Conservation (phyloP, 2,113 vertebrate genomes). For the Coryphaenoides rupestris region DNA sequence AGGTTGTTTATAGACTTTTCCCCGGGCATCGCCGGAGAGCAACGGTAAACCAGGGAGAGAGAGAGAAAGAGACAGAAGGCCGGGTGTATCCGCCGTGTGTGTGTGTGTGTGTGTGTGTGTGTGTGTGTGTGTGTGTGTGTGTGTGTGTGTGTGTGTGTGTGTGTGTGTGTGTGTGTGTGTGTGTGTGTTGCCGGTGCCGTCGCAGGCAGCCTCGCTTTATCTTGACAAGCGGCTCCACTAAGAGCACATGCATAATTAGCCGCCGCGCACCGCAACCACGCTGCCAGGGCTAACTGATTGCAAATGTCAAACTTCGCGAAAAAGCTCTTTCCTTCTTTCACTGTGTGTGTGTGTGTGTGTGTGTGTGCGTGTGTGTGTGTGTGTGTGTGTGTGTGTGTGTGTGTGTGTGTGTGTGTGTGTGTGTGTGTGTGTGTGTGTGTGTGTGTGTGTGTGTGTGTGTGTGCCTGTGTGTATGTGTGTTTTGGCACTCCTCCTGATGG, state of each 20-base stretch:
- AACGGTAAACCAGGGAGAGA: no score
- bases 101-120: slow-evolving; percentile 4
- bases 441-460: no score
- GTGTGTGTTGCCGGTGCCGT: no score
- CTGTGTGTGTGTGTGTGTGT: slow-evolving; percentile 2
- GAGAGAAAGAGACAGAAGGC: no score
- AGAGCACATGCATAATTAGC: slow-evolving; percentile 21
- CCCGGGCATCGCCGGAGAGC: background rate
- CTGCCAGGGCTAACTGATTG: slow-evolving; percentile 6
- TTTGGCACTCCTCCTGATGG: no score
- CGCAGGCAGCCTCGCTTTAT: slow-evolving; percentile 13
- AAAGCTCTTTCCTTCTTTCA: background rate
- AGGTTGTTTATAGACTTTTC: slow-evolving; percentile 1
- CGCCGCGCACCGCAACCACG: background rate
- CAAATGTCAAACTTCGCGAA: slow-evolving; percentile 12
- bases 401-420: no score
- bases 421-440: no score
- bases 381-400: no score
- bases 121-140: background rate
- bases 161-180: no score
- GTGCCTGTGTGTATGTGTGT: no score
- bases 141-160: background rate
- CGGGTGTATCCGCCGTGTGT: background rate
- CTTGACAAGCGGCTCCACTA: slow-evolving; percentile 14
- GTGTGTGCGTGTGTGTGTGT: background rate